These are phyloP conservation scores for Drosophila subsilvestris DNA, from an alignment of 2,888 invertebrate species.

Conservation along the genomic window DNA sequence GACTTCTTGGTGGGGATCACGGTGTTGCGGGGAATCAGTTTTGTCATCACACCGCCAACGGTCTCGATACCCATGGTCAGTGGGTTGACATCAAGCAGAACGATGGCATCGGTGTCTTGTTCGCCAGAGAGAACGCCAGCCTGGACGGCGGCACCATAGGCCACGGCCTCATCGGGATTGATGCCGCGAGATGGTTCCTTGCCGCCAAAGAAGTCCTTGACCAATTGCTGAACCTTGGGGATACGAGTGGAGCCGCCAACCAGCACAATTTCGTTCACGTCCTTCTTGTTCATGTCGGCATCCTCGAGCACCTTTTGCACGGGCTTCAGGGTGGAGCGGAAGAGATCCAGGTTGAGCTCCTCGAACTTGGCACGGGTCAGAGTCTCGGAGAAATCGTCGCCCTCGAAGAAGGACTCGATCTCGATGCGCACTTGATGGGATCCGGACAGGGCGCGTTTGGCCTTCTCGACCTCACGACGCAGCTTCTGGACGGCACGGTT, in stretches of 20 bases:
- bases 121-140: slow-evolving; percentile 98
- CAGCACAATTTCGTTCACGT: slow-evolving; percentile 99
- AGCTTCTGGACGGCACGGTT: slow-evolving; percentile 97
- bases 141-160: slow-evolving; percentile 99
- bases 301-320: slow-evolving; percentile 98
- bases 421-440: slow-evolving; percentile 98
- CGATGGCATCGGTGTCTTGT: slow-evolving; percentile 98
- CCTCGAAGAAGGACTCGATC: slow-evolving; percentile 99
- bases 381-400: slow-evolving; percentile 99
- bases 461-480: slow-evolving; percentile 98
- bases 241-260: slow-evolving; percentile 99
- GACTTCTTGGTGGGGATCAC: slow-evolving; percentile 99
- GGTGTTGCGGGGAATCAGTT: slow-evolving; percentile 98
- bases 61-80: slow-evolving; percentile 99
- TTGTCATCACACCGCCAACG: slow-evolving; percentile 99
- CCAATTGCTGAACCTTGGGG: slow-evolving; percentile 97
- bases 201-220: slow-evolving; percentile 97
- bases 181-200: slow-evolving; percentile 99
- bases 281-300: slow-evolving; percentile 99
- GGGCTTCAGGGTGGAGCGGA: slow-evolving; percentile 96
- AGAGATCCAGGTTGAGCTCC: slow-evolving; percentile 97
- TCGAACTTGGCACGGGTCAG: slow-evolving; percentile 99
- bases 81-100: slow-evolving; percentile 98
- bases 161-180: slow-evolving; percentile 99
- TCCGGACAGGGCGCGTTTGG: slow-evolving; percentile 97